These are phyloP conservation scores for Eolophus roseicapilla DNA, from an alignment of 2,113 vertebrate species.

Conservation along the genomic window DNA sequence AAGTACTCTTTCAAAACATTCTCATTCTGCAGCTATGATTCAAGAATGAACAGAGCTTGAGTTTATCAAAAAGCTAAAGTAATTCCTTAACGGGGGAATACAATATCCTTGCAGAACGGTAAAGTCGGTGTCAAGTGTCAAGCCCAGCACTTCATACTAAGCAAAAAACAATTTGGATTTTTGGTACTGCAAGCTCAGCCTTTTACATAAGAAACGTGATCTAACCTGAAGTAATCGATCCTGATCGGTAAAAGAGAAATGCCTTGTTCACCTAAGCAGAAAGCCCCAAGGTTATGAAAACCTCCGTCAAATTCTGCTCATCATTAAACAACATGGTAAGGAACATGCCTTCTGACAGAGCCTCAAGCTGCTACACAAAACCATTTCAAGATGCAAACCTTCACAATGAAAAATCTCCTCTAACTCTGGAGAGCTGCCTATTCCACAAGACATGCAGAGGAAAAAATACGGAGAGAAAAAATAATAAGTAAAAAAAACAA, in stretches of 20 bases:
- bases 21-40: not conserved
- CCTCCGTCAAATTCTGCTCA: not conserved
- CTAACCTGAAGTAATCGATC: slow-evolving; percentile 1
- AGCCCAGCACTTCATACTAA: not conserved
- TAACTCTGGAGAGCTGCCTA: not conserved
- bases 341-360: slow-evolving; percentile 13
- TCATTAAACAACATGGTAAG: not conserved
- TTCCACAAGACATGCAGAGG: not conserved
- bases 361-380: not conserved
- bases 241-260: slow-evolving; percentile 14
- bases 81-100: not conserved
- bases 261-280: slow-evolving; percentile 6
- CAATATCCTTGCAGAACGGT: not conserved
- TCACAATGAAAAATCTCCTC: not conserved
- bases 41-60: not conserved
- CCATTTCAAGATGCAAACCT: not conserved
- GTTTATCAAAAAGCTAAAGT: not conserved
- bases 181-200: not conserved
- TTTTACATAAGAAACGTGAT: slow-evolving; percentile 3
- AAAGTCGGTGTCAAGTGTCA: not conserved
- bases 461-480: not conserved
- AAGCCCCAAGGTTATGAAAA: slow-evolving; percentile 32
- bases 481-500: not conserved
- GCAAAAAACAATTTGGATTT: not conserved
- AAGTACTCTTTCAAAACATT: not conserved